Evolutionary conservation across 2,113 vertebrate genomes (phyloP).

Genomic region (Zosterops lateralis): DNA sequence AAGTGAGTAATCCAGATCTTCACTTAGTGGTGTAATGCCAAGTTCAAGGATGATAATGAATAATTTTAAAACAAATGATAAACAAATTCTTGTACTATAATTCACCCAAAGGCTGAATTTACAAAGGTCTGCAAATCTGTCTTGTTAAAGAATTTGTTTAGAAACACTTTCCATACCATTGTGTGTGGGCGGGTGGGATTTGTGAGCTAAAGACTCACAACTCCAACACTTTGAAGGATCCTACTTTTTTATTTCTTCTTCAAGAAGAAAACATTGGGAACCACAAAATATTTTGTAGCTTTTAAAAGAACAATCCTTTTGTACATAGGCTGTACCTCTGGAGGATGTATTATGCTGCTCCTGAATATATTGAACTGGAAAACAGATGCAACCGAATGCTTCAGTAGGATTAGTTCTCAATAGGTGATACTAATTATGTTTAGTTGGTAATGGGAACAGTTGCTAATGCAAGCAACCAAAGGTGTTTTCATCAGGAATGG

Average conservation of each 20-base stretch:
- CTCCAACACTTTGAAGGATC: neutral
- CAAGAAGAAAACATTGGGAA: neutral
- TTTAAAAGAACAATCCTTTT: neutral
- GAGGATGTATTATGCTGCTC: neutral
- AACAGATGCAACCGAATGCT: neutral
- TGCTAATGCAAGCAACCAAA: neutral
- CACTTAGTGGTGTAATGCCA: neutral
- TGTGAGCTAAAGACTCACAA: neutral
- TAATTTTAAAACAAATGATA: neutral
- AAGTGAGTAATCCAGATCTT: neutral
- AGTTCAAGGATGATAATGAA: neutral
- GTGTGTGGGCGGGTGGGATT: neutral
- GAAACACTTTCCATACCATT: neutral
- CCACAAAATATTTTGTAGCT: neutral
- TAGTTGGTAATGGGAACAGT: neutral
- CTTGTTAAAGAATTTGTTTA: neutral
- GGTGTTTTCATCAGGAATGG: neutral
- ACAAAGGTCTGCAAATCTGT: neutral
- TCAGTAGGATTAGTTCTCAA: neutral
- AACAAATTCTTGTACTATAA: neutral
- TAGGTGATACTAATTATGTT: neutral
- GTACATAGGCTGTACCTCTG: neutral
- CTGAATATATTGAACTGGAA: neutral
- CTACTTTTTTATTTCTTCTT: neutral
- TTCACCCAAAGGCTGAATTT: neutral